Percentiles rank a stretch among this genome's conserved stretches.
Conservation (phyloP, 92 coral and sea anemone species). For the Pocillopora meandrina region DNA sequence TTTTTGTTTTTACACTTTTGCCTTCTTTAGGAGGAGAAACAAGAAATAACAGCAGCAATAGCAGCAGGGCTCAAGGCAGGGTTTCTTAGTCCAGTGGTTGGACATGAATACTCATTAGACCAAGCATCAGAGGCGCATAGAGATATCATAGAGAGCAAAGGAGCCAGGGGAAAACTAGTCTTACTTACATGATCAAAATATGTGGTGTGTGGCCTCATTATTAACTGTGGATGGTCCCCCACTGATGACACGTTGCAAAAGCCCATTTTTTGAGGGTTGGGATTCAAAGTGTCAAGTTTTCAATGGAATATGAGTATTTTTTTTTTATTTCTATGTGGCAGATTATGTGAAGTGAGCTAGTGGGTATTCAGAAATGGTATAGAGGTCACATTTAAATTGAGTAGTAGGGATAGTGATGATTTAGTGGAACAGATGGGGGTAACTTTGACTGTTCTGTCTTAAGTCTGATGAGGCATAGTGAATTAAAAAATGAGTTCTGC, state of each 20-base stretch:
- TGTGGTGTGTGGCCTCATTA: not conserved
- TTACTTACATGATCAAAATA: slow-evolving; percentile 16
- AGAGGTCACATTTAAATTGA: too few relatives aligned
- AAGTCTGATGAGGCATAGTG: too few relatives aligned
- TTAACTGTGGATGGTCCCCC: not conserved
- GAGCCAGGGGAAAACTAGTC: slow-evolving; percentile 86
- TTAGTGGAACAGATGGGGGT: too few relatives aligned
- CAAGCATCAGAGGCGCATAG: slow-evolving; percentile 82
- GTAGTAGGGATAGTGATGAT: too few relatives aligned
- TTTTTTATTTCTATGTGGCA: too few relatives aligned
- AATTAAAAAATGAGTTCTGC: too few relatives aligned
- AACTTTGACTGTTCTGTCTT: too few relatives aligned
- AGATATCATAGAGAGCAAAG: slow-evolving; percentile 75
- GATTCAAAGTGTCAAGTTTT: not conserved
- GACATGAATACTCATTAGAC: slow-evolving; percentile 63
- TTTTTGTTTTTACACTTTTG: not conserved
- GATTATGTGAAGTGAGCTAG: too few relatives aligned
- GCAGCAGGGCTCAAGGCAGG: slow-evolving; percentile 77
- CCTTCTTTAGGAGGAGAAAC: slow-evolving; percentile 51
- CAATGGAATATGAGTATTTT: too few relatives aligned
- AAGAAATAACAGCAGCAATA: slow-evolving; percentile 73
- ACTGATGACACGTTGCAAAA: not conserved
- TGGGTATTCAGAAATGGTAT: too few relatives aligned
- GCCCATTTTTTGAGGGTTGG: too few relatives aligned
- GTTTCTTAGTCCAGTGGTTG: slow-evolving; percentile 82